These are phyloP conservation scores for Strigops habroptila DNA, from an alignment of 2,113 vertebrate genomes.

Conservation along the genomic window DNA sequence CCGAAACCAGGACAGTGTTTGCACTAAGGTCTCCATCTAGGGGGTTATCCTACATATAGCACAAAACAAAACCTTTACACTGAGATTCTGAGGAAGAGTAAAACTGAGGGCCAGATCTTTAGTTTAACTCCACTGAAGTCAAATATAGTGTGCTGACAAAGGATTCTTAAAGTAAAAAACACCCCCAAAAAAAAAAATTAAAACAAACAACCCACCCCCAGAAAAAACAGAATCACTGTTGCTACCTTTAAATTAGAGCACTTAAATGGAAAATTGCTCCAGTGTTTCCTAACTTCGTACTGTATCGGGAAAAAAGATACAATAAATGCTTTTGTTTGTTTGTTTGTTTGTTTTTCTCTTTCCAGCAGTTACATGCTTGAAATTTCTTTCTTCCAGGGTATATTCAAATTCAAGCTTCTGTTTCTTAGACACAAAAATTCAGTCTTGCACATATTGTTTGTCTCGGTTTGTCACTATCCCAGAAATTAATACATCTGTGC, in stretches of 20 bases:
- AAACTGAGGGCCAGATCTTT: not conserved
- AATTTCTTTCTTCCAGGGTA: not conserved
- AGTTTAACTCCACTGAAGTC: not conserved
- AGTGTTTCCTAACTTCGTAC: not conserved
- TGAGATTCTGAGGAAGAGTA: not conserved
- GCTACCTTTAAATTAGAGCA: not conserved
- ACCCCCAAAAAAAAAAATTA: too few species aligned
- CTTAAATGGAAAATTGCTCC: not conserved
- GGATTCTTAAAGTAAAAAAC: too few species aligned
- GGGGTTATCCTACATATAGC: not conserved
- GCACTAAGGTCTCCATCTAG: not conserved
- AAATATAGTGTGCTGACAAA: too few species aligned
- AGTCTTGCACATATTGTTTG: not conserved
- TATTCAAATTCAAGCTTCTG: not conserved
- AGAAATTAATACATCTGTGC: not conserved
- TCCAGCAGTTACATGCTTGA: not conserved
- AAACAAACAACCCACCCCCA: too few species aligned
- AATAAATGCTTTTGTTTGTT: not conserved
- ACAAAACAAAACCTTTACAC: not conserved
- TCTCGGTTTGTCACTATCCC: not conserved
- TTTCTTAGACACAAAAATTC: not conserved
- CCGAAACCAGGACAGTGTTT: not conserved
- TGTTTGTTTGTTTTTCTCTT: not conserved
- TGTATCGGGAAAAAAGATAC: not conserved
- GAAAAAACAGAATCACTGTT: fast-evolving